A percentile compares a stretch with the other conserved stretches of the same genome.
Conservation (phyloP, 2,113 vertebrate species). For the Melanostigma gelatinosum region DNA sequence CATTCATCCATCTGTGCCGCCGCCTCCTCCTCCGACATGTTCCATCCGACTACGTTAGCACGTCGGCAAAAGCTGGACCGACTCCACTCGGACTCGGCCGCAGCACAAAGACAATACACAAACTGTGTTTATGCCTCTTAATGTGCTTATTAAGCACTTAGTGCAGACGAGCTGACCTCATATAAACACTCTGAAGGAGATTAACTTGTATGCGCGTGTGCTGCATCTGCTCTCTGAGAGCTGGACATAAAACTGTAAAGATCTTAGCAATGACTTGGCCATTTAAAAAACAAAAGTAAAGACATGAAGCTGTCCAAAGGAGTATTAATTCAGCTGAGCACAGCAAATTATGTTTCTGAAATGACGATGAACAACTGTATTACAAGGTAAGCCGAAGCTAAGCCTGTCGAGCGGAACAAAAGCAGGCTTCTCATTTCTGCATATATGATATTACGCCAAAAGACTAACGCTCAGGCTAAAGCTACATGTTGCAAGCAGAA, state of each 20-base stretch:
- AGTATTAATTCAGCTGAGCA: neutral
- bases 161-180: constrained; percentile 50
- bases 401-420: neutral
- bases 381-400: neutral
- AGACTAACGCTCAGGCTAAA: no score
- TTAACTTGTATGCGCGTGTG: constrained; percentile 27
- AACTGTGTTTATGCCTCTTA: constrained; percentile 49
- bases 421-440: neutral
- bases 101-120: constrained; percentile 23
- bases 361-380: neutral
- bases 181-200: constrained; percentile 56
- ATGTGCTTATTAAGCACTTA: constrained; percentile 43
- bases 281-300: neutral
- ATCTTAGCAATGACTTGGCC: neutral
- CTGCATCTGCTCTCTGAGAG: constrained; percentile 19
- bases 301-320: neutral
- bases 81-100: constrained; percentile 33
- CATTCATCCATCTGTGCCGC: constrained; percentile 41
- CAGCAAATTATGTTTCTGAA: neutral
- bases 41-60: constrained; percentile 29
- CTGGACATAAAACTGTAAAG: neutral
- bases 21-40: constrained; percentile 18
- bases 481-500: neutral
- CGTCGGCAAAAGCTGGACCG: neutral
- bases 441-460: neutral